Conservation (phyloP, 2,888 invertebrate species). For the Sinhomidia bicolor region DNA sequence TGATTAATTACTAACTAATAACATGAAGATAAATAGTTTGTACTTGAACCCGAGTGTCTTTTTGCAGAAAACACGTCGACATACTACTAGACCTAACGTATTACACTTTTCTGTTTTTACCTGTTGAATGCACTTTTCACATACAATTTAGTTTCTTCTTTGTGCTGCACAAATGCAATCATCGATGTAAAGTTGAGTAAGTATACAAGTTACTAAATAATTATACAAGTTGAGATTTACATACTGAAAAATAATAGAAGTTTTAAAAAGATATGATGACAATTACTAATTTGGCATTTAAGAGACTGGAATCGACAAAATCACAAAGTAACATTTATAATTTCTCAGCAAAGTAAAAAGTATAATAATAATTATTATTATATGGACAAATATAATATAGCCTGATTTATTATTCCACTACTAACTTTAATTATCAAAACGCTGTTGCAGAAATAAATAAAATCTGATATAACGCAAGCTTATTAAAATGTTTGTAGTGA, state of each 20-base stretch:
- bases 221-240: neutral
- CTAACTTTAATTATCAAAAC: neutral
- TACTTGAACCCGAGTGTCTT: slow-evolving; percentile 75
- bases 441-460: slow-evolving; percentile 22
- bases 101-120: slow-evolving; percentile 17
- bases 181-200: slow-evolving; percentile 36
- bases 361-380: too few relatives aligned
- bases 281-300: slow-evolving; percentile 57
- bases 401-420: slow-evolving; percentile 31
- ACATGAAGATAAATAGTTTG: slow-evolving; percentile 63
- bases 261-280: neutral
- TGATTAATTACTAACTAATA: neutral
- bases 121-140: neutral
- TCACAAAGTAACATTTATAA: slow-evolving; percentile 57
- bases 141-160: neutral
- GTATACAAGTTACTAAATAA: neutral
- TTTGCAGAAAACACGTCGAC: slow-evolving; percentile 68
- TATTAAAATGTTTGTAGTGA: neutral
- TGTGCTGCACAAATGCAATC: slow-evolving; percentile 40
- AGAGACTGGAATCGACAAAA: slow-evolving; percentile 71
- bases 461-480: neutral
- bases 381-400: neutral
- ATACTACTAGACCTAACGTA: neutral
- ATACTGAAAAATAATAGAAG: slow-evolving; percentile 3
- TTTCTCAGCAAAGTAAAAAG: neutral